Evolutionary conservation across 2,113 vertebrate species (phyloP).

Genomic region (Amazona vittata): DNA sequence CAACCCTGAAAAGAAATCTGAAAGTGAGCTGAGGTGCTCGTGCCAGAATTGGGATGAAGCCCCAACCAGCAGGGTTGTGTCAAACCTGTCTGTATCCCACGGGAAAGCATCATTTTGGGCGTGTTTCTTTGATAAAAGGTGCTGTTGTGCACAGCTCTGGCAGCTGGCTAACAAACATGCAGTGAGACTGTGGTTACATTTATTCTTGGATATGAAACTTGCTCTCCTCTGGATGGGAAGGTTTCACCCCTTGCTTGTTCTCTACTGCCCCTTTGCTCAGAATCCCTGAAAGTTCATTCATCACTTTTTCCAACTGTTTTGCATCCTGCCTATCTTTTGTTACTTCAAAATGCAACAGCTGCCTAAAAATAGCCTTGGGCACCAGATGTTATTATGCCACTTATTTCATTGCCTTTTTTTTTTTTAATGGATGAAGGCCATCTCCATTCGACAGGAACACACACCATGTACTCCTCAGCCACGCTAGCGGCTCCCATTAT

Average conservation of each 20-base stretch:
- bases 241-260: background rate
- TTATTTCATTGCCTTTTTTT: background rate
- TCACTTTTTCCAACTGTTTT: background rate
- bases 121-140: background rate
- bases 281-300: no score
- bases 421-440: background rate
- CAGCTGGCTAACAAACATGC: background rate
- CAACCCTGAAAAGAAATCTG: accelerated
- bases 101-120: background rate
- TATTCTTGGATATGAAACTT: background rate
- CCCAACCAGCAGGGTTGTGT: background rate
- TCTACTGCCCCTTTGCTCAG: background rate
- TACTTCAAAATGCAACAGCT: background rate
- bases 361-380: background rate
- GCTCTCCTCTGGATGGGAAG: accelerated
- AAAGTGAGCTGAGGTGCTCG: accelerated
- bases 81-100: background rate
- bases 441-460: background rate
- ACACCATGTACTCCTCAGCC: accelerated
- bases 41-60: accelerated
- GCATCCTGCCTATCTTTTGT: background rate
- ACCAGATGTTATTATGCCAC: background rate
- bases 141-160: background rate
- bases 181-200: accelerated
- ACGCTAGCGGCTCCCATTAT: background rate